These are phyloP conservation scores for Euura saliciscinereae DNA, from an alignment of 1,140 invertebrate genomes.

Conservation along the genomic window DNA sequence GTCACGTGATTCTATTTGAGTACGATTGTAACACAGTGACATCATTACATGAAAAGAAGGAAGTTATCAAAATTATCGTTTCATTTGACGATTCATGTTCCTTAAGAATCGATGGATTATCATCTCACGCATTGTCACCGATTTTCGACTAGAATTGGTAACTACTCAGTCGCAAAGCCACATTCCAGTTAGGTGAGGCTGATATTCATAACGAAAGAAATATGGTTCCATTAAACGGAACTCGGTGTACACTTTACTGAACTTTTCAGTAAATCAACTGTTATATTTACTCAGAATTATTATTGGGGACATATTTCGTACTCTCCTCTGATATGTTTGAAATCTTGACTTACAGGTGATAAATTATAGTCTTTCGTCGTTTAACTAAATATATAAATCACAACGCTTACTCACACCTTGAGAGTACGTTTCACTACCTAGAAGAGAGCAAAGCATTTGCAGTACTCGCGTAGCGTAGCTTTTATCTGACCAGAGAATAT, in stretches of 20 bases:
- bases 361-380: not conserved
- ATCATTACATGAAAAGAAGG: not conserved
- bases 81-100: not conserved
- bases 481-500: too few species aligned
- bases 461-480: too few species aligned
- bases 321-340: not conserved
- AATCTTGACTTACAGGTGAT: not conserved
- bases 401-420: not conserved
- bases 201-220: not conserved
- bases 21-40: not conserved
- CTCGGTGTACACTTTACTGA: not conserved
- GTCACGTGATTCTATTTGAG: not conserved
- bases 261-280: not conserved
- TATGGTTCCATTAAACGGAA: not conserved
- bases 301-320: not conserved
- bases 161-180: conserved; percentile 5
- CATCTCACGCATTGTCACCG: not conserved
- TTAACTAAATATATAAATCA: not conserved
- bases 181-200: conserved; percentile 6
- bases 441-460: too few species aligned
- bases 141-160: not conserved
- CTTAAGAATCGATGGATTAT: not conserved
- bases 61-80: not conserved
- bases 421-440: not conserved
- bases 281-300: not conserved